Evolutionary conservation across 2,888 invertebrate species (phyloP), one percentile per base, ranked within the genome.

Genomic region (Stictocephala bisonia): DNA sequence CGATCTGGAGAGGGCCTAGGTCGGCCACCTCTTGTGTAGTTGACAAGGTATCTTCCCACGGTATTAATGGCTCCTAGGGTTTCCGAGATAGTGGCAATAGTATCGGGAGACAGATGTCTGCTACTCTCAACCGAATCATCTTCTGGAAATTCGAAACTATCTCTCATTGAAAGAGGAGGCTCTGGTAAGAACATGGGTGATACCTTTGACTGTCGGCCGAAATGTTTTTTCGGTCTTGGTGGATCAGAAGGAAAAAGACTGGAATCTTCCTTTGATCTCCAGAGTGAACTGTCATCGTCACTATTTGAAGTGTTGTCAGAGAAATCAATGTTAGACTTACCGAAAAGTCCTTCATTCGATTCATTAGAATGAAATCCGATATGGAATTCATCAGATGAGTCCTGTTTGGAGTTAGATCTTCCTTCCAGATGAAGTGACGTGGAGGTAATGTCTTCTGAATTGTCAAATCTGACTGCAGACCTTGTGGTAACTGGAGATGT

Each of bases 41-140:
- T 94, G 0, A 95, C 93, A 77, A 95, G 87, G 82, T 93, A 93
- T 81, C 91, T 90, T 0, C 95, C 95, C 0, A 95, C 92, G 1
- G 94, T 94, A 78, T 95, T 95, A 15, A 95, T 87, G 2, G 95
- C 95, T 31, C 94, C 94, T 3, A 89, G 82, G 0, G 89, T 90
- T 82, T 90, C 90, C 0, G 88, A 86, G 75, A 88, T 87, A 66
- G 85, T 86, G 67, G 84, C 81, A 71, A 88, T 73, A 44, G 80
- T 79, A 48, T 81, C 79, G 1, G 79, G 78, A 3, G 80, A 80
- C n/a, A 81, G 73, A 24, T 78, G 77, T 26, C 79, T 58, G 1
- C 68, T 69, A 3, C 48, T 44, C 18, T 53, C 72, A 1, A 35
- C 71, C 3, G 15, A 24, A 15, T 68, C 48, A 11, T 31, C 66